Evolutionary conservation across 2,113 vertebrate genomes (phyloP).

Genomic region (Dascyllus trimaculatus): DNA sequence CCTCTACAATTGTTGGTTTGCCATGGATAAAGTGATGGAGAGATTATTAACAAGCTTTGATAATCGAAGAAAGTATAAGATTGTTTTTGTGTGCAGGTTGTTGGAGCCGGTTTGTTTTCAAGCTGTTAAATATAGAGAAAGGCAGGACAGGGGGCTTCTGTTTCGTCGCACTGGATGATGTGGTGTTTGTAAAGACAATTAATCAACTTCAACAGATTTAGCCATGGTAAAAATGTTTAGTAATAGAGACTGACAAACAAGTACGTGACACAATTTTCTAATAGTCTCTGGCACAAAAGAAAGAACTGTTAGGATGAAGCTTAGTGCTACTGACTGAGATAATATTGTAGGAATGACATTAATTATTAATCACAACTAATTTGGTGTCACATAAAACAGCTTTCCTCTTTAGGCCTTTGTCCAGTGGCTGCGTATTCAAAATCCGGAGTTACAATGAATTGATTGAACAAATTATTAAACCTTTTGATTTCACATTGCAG

Average conservation of each 20-base stretch:
- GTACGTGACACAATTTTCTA: too few relatives aligned
- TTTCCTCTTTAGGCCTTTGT: slow-evolving; percentile 6
- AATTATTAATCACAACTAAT: not conserved
- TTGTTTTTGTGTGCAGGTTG: not conserved
- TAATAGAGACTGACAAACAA: too few relatives aligned
- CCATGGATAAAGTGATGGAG: not conserved
- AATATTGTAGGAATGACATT: slow-evolving; percentile 2
- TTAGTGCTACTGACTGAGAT: not conserved
- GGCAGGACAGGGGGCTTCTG: too few relatives aligned
- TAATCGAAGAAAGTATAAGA: not conserved
- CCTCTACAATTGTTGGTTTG: not conserved
- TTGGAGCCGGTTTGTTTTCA: too few relatives aligned
- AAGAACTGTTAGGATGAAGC: not conserved
- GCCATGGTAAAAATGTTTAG: too few relatives aligned
- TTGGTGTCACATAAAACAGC: slow-evolving; percentile 6
- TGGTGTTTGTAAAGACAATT: too few relatives aligned
- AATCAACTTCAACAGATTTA: too few relatives aligned
- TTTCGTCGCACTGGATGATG: not conserved
- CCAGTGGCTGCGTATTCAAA: slow-evolving; percentile 1
- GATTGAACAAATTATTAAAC: slow-evolving; percentile 14
- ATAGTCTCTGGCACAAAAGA: not conserved
- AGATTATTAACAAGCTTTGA: not conserved
- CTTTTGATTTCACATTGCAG: slow-evolving; percentile 8
- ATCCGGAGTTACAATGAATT: slow-evolving; percentile 15
- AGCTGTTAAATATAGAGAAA: not conserved